Evolutionary conservation across 2,797 vertebrate species (phyloP).

Genomic region (Thalassophryne amazonica): DNA sequence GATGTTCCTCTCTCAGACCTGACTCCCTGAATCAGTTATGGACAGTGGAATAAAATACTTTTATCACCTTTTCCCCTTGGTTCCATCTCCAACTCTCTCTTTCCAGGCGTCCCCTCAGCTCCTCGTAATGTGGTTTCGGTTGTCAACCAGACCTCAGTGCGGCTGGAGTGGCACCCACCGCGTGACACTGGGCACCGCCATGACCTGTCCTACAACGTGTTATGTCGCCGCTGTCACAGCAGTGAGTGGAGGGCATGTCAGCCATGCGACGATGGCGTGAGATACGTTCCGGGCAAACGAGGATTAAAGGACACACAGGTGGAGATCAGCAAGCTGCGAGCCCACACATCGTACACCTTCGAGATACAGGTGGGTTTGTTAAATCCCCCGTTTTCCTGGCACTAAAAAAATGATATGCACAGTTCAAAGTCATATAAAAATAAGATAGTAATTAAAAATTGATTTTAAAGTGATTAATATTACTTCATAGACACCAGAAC

Average conservation of each 20-base stretch:
- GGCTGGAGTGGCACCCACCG: constrained; percentile 89
- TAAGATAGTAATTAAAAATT: too few relatives aligned
- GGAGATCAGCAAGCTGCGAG: constrained; percentile 91
- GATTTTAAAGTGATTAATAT: too few relatives aligned
- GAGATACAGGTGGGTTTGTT: constrained; percentile 71
- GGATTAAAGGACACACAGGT: constrained; percentile 83
- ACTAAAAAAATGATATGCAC: too few relatives aligned
- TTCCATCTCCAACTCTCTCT: background rate
- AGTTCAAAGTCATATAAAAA: too few relatives aligned
- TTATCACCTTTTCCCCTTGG: background rate
- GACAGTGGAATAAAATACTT: background rate
- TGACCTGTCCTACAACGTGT: constrained; percentile 88
- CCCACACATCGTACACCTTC: constrained; percentile 89
- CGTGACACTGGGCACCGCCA: constrained; percentile 87
- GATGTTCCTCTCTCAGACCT: background rate
- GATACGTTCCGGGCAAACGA: constrained; percentile 84
- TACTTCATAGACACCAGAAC: too few relatives aligned
- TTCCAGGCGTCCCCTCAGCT: constrained; percentile 86
- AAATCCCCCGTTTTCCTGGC: too few relatives aligned
- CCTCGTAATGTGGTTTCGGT: constrained; percentile 93
- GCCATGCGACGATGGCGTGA: constrained; percentile 90
- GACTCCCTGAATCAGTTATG: too few relatives aligned
- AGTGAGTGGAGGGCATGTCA: constrained; percentile 83
- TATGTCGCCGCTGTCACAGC: constrained; percentile 88
- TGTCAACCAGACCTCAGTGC: constrained; percentile 90